Evolutionary conservation across 2,113 vertebrate genomes (phyloP).

Genomic region (Nycticorax nycticorax): DNA sequence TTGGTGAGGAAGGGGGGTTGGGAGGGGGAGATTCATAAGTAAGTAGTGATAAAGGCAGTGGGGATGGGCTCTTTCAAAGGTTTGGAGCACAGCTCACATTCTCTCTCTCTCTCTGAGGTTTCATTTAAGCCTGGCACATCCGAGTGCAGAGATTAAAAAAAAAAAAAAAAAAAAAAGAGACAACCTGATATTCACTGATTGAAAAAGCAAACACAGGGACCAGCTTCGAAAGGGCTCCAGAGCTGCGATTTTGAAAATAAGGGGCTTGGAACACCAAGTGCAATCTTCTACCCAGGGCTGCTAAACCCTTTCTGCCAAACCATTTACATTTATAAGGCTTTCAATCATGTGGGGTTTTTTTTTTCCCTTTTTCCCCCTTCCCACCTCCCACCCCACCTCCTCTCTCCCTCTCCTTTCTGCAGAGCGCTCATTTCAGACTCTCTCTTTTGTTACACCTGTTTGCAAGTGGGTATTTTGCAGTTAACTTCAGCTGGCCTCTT

Average conservation of each 20-base stretch:
- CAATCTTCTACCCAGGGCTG: constrained; percentile 64
- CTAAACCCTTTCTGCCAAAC: constrained; percentile 55
- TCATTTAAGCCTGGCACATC: constrained; percentile 46
- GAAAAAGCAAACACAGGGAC: constrained; percentile 59
- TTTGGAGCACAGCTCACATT: background rate
- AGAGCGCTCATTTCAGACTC: background rate
- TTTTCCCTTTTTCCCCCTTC: background rate
- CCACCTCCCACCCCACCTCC: background rate
- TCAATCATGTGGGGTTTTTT: background rate
- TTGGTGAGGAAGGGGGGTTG: background rate
- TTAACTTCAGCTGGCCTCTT: constrained; percentile 43
- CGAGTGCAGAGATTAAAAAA: background rate
- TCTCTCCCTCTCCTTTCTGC: background rate
- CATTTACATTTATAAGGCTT: constrained; percentile 68
- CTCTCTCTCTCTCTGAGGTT: constrained; percentile 3
- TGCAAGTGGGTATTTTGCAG: constrained; percentile 44
- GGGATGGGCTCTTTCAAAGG: background rate
- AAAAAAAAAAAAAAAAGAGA: background rate
- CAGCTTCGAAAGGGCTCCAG: constrained; percentile 45
- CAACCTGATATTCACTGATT: constrained; percentile 55
- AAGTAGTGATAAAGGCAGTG: background rate
- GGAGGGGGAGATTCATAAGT: constrained; percentile 1
- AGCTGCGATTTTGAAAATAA: constrained; percentile 53
- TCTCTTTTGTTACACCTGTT: constrained; percentile 56
- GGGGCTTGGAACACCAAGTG: constrained; percentile 38